Conservation (phyloP, 2,888 invertebrate genomes). For the Drosophila eohydei region DNA sequence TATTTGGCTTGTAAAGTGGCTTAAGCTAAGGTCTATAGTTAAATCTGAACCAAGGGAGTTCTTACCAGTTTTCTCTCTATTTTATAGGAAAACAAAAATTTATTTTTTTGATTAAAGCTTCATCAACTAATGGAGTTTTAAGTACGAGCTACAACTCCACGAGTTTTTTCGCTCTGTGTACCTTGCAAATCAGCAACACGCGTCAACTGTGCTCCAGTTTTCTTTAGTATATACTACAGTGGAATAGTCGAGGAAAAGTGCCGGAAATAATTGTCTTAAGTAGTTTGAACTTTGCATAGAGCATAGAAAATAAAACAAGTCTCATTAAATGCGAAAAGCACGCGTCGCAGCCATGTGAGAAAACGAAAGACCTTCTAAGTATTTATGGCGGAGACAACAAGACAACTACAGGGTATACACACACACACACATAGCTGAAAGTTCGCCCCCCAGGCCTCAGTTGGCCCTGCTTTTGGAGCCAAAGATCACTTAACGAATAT, state of each 20-base stretch:
- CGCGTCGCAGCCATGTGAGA: slow-evolving; percentile 3
- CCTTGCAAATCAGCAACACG: slow-evolving; percentile 25
- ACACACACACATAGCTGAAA: slow-evolving; percentile 13
- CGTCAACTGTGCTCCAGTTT: slow-evolving; percentile 59
- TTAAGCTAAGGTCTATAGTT: too few relatives aligned
- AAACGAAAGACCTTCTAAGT: slow-evolving; percentile 25
- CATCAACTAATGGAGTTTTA: slow-evolving; percentile 1
- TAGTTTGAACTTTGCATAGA: slow-evolving; percentile 72
- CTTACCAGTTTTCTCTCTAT: too few relatives aligned
- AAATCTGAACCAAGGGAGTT: too few relatives aligned
- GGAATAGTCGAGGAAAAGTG: slow-evolving; percentile 64
- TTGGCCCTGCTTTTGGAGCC: slow-evolving; percentile 47
- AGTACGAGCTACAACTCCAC: background rate
- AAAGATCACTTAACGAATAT: slow-evolving; percentile 71
- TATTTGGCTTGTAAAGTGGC: too few relatives aligned
- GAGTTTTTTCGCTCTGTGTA: slow-evolving; percentile 3
- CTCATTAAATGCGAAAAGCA: slow-evolving; percentile 18
- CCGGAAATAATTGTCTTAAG: slow-evolving; percentile 79
- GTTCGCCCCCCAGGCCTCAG: slow-evolving; percentile 39
- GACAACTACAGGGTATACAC: background rate
- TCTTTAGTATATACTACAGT: slow-evolving; percentile 17
- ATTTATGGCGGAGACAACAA: background rate
- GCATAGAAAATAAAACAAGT: slow-evolving; percentile 27
- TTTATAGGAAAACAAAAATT: too few relatives aligned
- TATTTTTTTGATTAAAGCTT: background rate